Evolutionary conservation across 2,888 invertebrate genomes (phyloP).

Genomic region (Drosophila algonquin): DNA sequence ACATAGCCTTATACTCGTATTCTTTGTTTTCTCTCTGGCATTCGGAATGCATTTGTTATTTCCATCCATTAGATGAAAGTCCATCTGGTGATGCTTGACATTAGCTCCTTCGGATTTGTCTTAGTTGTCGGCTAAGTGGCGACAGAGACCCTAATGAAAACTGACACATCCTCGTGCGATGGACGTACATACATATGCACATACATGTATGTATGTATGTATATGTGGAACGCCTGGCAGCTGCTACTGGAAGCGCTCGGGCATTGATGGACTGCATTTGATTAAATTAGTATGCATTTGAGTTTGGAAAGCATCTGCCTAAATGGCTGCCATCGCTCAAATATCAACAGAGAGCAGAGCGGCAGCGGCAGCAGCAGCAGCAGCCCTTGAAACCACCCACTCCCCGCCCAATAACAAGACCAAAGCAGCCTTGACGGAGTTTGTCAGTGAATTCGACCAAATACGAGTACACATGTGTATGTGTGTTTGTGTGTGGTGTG

Average conservation of each 20-base stretch:
- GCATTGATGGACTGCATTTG: constrained; percentile 67
- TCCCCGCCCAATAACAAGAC: constrained; percentile 1
- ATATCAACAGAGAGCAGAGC: constrained; percentile 24
- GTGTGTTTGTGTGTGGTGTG: not conserved
- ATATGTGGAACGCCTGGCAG: constrained; percentile 5
- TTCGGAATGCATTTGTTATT: not conserved
- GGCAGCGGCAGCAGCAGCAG: not conserved
- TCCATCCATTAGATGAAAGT: not conserved
- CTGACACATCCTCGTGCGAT: constrained; percentile 34
- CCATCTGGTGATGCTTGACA: constrained; percentile 14
- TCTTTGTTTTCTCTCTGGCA: not conserved
- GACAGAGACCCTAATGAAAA: constrained; percentile 39
- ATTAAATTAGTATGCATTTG: constrained; percentile 61
- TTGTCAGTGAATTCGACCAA: constrained; percentile 48
- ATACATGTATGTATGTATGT: not conserved
- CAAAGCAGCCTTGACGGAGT: constrained; percentile 2
- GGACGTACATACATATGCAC: not conserved
- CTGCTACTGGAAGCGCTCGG: constrained; percentile 21
- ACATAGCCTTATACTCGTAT: not conserved
- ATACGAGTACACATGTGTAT: constrained; percentile 31
- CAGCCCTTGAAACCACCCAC: not conserved
- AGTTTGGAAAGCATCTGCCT: constrained; percentile 48
- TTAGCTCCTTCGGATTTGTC: not conserved
- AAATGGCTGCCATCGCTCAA: constrained; percentile 38
- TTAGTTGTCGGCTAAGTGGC: not conserved